A percentile compares a stretch with the other conserved stretches of the same genome.
Evolutionary conservation across 2,113 vertebrate species (phyloP).

Genomic region (Mixornis gularis): DNA sequence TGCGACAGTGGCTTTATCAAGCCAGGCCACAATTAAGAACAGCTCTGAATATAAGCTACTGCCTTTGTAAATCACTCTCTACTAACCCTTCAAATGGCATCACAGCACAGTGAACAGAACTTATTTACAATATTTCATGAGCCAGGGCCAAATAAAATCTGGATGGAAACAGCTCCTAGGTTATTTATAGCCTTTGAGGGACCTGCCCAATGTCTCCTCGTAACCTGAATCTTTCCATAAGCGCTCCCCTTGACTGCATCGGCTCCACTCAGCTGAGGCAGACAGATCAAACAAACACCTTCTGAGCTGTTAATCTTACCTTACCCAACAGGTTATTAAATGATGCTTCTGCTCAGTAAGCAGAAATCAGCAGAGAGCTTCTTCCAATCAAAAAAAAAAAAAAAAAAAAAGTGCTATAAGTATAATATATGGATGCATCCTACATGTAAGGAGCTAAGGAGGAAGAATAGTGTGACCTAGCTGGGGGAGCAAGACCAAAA

Average conservation of each 20-base stretch:
- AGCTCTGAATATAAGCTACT: conserved; percentile 39
- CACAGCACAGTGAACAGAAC: neutral
- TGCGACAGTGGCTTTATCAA: conserved; percentile 58
- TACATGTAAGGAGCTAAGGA: neutral
- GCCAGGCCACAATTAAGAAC: conserved; percentile 55
- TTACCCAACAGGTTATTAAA: conserved; percentile 24
- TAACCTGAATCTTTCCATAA: conserved; percentile 25
- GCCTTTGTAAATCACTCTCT: conserved; percentile 49
- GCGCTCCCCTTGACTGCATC: neutral
- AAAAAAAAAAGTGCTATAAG: neutral
- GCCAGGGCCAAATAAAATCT: conserved; percentile 29
- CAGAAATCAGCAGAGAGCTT: neutral
- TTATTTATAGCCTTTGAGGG: conserved; percentile 48
- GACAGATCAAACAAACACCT: neutral
- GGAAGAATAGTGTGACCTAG: neutral
- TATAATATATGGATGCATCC: neutral
- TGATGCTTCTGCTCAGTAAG: conserved; percentile 8
- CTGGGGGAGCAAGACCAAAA: neutral
- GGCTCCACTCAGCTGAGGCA: neutral
- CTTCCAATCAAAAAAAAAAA: neutral
- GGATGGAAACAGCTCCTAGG: conserved; percentile 1
- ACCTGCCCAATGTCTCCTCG: neutral
- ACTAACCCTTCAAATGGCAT: conserved; percentile 10
- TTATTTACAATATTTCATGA: conserved; percentile 52
- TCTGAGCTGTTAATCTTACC: conserved; percentile 14